Conservation (phyloP, 2,888 invertebrate genomes). For the Bugulina stolonifera region DNA sequence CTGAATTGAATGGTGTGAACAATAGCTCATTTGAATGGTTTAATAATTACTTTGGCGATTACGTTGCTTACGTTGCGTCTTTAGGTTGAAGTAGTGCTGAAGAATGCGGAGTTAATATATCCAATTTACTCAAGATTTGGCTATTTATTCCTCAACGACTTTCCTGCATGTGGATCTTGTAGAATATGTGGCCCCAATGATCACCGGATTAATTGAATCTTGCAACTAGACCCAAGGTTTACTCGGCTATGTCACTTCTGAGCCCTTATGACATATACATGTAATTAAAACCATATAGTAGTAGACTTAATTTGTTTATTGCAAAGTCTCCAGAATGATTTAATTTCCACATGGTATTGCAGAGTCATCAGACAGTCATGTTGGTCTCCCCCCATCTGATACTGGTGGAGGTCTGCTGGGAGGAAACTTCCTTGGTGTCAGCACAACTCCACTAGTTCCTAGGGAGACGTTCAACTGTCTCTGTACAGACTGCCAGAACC, state of each 20-base stretch:
- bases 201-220: too few relatives aligned
- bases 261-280: too few relatives aligned
- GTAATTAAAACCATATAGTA: too few relatives aligned
- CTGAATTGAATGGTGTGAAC: background rate
- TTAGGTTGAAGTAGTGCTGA: background rate
- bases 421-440: background rate
- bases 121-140: background rate
- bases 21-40: background rate
- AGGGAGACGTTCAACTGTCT: conserved; percentile 15
- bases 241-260: too few relatives aligned
- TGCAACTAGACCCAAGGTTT: too few relatives aligned
- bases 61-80: background rate
- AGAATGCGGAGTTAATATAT: background rate
- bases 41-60: background rate
- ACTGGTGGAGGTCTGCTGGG: background rate
- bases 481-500: background rate
- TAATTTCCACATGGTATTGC: too few relatives aligned
- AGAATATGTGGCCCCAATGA: too few relatives aligned
- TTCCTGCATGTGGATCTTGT: too few relatives aligned
- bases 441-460: background rate
- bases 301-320: too few relatives aligned
- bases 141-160: background rate
- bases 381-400: too few relatives aligned
- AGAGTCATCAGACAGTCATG: too few relatives aligned
- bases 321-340: too few relatives aligned